Conservation (phyloP, 2,113 vertebrate species). For the Morone saxatilis region DNA sequence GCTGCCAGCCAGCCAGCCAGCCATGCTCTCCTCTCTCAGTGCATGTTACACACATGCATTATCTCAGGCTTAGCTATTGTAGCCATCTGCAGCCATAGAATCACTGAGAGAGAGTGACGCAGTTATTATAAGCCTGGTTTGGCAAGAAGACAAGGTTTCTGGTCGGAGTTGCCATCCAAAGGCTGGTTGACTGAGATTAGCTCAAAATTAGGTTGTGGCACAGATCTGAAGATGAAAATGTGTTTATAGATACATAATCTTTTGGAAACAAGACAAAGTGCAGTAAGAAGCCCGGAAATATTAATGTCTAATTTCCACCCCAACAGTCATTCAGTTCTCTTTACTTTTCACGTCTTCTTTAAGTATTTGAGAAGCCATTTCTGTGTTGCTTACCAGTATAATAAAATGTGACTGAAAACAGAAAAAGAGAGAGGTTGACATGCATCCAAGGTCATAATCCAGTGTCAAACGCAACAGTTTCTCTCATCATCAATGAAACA, state of each 20-base stretch:
- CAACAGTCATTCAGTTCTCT: not conserved
- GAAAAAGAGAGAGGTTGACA: conserved; percentile 14
- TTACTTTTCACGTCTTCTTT: not conserved
- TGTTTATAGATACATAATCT: conserved; percentile 19
- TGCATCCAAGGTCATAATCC: conserved; percentile 46
- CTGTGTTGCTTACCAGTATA: not conserved
- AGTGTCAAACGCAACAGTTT: conserved; percentile 29
- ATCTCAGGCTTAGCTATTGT: conserved; percentile 61
- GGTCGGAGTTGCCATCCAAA: conserved; percentile 42
- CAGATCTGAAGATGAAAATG: conserved; percentile 51
- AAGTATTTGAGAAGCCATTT: not conserved
- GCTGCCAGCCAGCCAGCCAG: conserved; percentile 31
- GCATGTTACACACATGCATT: conserved; percentile 48
- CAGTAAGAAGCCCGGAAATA: conserved; percentile 20
- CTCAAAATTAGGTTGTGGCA: conserved; percentile 53
- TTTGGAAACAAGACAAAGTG: not conserved
- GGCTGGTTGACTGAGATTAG: conserved; percentile 53
- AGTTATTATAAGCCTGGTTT: conserved; percentile 62
- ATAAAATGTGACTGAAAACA: not conserved
- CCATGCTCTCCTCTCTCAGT: conserved; percentile 31
- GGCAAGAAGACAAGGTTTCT: conserved; percentile 43
- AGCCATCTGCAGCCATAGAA: conserved; percentile 66
- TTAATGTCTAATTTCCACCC: not conserved
- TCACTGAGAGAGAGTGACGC: conserved; percentile 44
- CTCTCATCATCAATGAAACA: conserved; percentile 60